Percentiles rank a stretch among this genome's conserved stretches.
Conservation (phyloP, 1,140 invertebrate genomes). For the Tyrophagus putrescentiae region DNA sequence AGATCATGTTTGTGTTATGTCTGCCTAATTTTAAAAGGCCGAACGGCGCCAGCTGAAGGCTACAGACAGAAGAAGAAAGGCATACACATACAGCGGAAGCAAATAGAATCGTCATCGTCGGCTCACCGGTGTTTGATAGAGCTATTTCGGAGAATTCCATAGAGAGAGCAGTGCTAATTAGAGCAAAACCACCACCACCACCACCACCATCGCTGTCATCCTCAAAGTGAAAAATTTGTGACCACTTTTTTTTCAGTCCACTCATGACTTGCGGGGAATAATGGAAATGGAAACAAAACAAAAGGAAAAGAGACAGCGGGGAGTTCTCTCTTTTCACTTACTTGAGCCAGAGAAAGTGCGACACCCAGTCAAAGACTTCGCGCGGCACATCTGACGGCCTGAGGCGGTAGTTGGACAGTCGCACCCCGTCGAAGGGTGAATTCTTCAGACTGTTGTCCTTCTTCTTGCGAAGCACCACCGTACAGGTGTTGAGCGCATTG, state of each 20-base stretch:
- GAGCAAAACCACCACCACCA: background rate
- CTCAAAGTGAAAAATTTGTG: background rate
- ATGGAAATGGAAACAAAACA: background rate
- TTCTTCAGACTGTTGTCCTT: background rate
- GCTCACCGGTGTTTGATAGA: too few species aligned
- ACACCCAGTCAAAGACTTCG: constrained; percentile 56
- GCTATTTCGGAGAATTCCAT: too few species aligned
- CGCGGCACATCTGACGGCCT: constrained; percentile 46
- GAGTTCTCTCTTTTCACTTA: constrained; percentile 37
- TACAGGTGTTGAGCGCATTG: constrained; percentile 11
- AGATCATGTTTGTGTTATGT: too few species aligned
- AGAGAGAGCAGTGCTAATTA: too few species aligned
- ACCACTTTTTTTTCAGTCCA: background rate
- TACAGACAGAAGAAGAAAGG: too few species aligned
- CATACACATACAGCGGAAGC: too few species aligned
- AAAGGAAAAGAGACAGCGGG: background rate
- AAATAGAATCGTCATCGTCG: too few species aligned
- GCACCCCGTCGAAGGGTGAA: constrained; percentile 6
- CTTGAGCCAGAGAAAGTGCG: constrained; percentile 58
- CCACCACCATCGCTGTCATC: background rate
- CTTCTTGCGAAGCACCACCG: background rate
- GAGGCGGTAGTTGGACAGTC: constrained; percentile 16
- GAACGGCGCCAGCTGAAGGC: too few species aligned
- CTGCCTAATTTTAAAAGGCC: too few species aligned
- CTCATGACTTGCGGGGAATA: background rate